phyloP scores from a whole-genome alignment of 2,888 invertebrate genomes.

The Hyalella azteca region DNA sequence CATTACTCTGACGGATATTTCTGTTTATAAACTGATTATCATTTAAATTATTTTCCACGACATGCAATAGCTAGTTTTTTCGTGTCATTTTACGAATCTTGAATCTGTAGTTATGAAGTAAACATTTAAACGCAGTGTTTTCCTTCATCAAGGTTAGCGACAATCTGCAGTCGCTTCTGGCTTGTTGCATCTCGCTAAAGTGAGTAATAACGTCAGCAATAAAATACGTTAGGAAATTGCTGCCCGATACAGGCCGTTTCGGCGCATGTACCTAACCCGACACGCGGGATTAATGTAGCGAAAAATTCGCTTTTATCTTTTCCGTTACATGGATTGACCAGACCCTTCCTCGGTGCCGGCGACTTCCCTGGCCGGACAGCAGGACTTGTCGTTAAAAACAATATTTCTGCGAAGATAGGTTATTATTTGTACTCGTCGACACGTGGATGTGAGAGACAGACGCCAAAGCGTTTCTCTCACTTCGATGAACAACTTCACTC shows the following conservation, averaged over 20 bases:
- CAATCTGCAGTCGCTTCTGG: neutral
- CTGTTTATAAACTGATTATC: no score
- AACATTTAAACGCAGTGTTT: neutral
- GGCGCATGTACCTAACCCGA: constrained; percentile 1
- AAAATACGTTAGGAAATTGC: constrained; percentile 10
- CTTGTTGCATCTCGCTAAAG: constrained; percentile 6
- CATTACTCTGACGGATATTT: no score
- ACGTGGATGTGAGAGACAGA: neutral
- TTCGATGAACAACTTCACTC: neutral
- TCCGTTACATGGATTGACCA: neutral
- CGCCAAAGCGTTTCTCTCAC: neutral
- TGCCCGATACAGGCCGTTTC: constrained; percentile 14
- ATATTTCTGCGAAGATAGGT: neutral
- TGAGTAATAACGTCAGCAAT: constrained; percentile 15
- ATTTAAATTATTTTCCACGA: no score
- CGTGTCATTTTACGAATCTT: no score
- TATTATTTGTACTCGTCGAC: neutral
- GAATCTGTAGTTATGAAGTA: no score
- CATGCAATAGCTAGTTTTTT: no score
- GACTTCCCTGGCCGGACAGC: neutral
- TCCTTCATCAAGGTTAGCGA: no score
- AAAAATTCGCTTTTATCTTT: constrained; percentile 23
- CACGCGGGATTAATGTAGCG: constrained; percentile 11
- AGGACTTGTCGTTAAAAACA: neutral
- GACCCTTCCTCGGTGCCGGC: neutral